These are phyloP conservation scores for Tor tambroides DNA, from an alignment of 2,113 vertebrate species.

Conservation along the genomic window DNA sequence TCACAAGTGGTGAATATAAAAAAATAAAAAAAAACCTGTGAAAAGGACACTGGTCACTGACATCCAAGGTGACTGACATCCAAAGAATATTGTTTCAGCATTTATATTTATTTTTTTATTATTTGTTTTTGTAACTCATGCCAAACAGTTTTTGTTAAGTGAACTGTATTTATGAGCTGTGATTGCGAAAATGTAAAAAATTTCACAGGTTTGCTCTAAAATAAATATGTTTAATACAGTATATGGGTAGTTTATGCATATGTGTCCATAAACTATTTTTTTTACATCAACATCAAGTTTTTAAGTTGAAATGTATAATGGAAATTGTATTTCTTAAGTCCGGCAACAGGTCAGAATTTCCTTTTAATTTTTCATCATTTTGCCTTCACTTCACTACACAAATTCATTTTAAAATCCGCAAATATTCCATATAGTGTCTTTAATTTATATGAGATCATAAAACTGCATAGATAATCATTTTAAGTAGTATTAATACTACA, in stretches of 20 bases:
- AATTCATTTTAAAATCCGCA: not conserved
- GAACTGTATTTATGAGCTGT: not conserved
- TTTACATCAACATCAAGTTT: not conserved
- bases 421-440: not conserved
- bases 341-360: no score
- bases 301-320: not conserved
- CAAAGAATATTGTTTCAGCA: not conserved
- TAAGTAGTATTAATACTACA: no score
- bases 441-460: not conserved
- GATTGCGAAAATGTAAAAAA: not conserved
- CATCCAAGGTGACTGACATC: not conserved
- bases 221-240: not conserved
- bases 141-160: not conserved
- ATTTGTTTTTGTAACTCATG: not conserved
- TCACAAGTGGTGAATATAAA: not conserved
- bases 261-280: not conserved
- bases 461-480: no score
- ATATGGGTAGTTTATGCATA: not conserved
- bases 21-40: not conserved
- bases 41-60: not conserved
- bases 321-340: no score
- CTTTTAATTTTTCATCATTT: no score
- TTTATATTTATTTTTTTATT: slow-evolving; percentile 35
- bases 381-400: not conserved
- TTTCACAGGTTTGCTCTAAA: not conserved